phyloP scores from a whole-genome alignment of 2,113 vertebrate species.

The Dasyornis broadbenti region DNA sequence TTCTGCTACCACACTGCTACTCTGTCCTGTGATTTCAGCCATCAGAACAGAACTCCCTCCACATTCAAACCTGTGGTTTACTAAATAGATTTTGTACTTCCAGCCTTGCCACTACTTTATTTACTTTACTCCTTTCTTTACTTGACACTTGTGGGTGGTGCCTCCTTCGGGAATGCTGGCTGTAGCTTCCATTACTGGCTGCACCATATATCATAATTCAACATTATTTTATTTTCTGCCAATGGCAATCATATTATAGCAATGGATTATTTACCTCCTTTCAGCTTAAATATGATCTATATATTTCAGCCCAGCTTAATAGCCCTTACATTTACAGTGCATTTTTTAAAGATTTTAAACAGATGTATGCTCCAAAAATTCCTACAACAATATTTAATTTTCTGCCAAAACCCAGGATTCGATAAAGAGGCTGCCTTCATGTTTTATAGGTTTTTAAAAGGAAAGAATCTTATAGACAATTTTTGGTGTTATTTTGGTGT shows the following conservation, averaged over 20 bases:
- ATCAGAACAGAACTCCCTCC: background rate
- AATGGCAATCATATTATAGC: background rate
- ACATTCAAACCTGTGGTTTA: background rate
- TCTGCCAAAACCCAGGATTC: background rate
- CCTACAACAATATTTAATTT: background rate
- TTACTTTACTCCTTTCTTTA: conserved; percentile 18
- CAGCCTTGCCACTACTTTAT: background rate
- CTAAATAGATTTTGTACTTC: background rate
- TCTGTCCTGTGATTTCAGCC: background rate
- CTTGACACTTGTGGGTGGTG: background rate
- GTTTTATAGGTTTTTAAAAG: background rate
- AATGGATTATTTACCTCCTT: conserved; percentile 35
- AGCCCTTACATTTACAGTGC: background rate
- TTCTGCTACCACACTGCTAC: background rate
- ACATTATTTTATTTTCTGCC: conserved; percentile 4
- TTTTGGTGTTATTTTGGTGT: background rate
- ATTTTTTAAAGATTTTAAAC: background rate
- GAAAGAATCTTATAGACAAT: background rate
- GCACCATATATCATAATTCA: background rate
- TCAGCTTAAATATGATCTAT: conserved; percentile 22
- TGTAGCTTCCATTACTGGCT: background rate
- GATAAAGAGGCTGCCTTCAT: background rate
- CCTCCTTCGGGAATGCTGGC: background rate
- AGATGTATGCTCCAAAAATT: background rate
- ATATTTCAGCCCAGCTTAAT: background rate